These are phyloP conservation scores for Pandemis corylana DNA, from an alignment of 2,888 invertebrate species.

Conservation along the genomic window DNA sequence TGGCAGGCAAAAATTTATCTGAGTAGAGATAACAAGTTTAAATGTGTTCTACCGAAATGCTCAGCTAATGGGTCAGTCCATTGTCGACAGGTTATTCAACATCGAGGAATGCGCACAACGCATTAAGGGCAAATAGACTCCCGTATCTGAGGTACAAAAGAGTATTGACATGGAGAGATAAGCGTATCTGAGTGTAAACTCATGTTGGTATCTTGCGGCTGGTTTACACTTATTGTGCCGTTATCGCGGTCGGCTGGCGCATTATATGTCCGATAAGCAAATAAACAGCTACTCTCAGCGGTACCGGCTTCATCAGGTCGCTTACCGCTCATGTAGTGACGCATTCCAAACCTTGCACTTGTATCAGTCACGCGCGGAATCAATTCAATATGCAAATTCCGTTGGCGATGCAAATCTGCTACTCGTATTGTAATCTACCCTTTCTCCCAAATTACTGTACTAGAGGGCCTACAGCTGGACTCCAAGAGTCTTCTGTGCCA, in stretches of 20 bases:
- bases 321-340: conserved; percentile 19
- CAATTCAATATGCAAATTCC: conserved; percentile 24
- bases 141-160: conserved; percentile 82
- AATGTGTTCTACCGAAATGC: conserved; percentile 57
- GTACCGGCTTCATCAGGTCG: conserved; percentile 28
- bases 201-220: conserved; percentile 71
- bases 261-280: conserved; percentile 80
- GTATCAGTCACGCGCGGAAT: conserved; percentile 13
- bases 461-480: conserved; percentile 23
- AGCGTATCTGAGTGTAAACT: conserved; percentile 77
- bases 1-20: conserved; percentile 40
- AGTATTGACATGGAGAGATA: conserved; percentile 82
- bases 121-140: conserved; percentile 81
- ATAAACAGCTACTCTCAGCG: conserved; percentile 59
- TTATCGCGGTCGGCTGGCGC: conserved; percentile 79
- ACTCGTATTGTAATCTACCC: conserved; percentile 14
- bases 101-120: conserved; percentile 73
- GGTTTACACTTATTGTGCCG: conserved; percentile 80
- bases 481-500: conserved; percentile 1
- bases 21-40: conserved; percentile 60
- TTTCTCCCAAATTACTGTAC: conserved; percentile 33
- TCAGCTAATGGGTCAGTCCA: conserved; percentile 71
- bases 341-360: conserved; percentile 13
- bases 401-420: conserved; percentile 26
- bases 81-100: conserved; percentile 75